Conservation (phyloP, 1,140 invertebrate species). For the Schlechtendalia chinensis region DNA sequence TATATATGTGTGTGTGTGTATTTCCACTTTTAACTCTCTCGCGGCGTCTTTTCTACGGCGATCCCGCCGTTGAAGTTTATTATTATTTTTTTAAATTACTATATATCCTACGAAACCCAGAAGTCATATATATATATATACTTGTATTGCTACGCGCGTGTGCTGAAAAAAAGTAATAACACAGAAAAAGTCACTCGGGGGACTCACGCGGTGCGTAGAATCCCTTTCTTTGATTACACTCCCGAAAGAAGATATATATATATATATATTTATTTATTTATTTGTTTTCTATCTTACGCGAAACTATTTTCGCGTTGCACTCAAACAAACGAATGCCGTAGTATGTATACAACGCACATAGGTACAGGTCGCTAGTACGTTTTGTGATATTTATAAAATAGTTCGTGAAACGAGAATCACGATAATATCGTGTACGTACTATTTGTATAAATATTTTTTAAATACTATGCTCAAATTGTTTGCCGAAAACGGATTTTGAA, state of each 20-base stretch:
- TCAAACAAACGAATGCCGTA: slow-evolving; percentile 4
- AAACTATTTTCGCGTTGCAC: slow-evolving; percentile 9
- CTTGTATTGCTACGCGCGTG: not conserved
- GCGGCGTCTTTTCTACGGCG: not conserved
- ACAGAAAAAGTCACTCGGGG: slow-evolving; percentile 29
- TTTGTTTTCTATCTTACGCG: slow-evolving; percentile 8
- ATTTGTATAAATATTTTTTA: not conserved
- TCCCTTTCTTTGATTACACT: slow-evolving; percentile 37
- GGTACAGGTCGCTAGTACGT: too few relatives aligned
- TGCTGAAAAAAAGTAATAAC: slow-evolving; percentile 26
- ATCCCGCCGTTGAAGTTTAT: slow-evolving; percentile 21
- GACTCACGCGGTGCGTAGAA: not conserved
- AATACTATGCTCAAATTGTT: not conserved
- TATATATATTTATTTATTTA: slow-evolving; percentile 18
- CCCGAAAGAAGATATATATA: not conserved
- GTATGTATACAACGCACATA: not conserved
- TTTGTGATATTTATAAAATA: not conserved
- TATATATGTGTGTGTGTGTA: too few relatives aligned
- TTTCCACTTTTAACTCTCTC: not conserved
- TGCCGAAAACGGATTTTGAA: too few relatives aligned
- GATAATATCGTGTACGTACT: not conserved
- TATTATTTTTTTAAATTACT: slow-evolving; percentile 31
- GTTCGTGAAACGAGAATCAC: too few relatives aligned
- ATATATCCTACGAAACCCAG: not conserved
- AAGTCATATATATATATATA: not conserved